Evolutionary conservation across 2,888 invertebrate species (phyloP).

Genomic region (Sinelater perroti): DNA sequence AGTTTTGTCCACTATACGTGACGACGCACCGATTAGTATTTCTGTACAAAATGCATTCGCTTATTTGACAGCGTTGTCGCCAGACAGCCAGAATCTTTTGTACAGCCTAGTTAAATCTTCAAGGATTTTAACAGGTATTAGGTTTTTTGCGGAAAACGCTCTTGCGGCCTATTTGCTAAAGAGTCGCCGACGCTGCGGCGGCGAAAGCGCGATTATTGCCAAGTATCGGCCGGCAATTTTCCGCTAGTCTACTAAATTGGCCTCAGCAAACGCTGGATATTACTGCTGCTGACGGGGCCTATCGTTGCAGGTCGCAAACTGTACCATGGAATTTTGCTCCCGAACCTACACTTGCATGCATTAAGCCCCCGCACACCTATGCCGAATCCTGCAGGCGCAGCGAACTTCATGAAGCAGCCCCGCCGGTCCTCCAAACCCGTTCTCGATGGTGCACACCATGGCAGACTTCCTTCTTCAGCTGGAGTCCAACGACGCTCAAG

Average conservation of each 20-base stretch:
- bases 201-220: too few relatives aligned
- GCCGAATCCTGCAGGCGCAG: too few relatives aligned
- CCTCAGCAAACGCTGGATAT: background rate
- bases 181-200: too few relatives aligned
- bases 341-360: background rate
- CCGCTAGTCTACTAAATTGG: too few relatives aligned
- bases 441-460: slow-evolving; percentile 43
- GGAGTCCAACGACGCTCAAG: slow-evolving; percentile 73
- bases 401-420: too few relatives aligned
- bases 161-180: too few relatives aligned
- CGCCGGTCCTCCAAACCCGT: too few relatives aligned
- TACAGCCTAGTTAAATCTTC: slow-evolving; percentile 10
- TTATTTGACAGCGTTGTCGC: slow-evolving; percentile 16
- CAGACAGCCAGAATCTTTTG: slow-evolving; percentile 24
- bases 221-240: too few relatives aligned
- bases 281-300: background rate
- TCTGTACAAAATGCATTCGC: background rate
- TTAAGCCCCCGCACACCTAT: background rate
- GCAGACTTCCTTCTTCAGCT: slow-evolving; percentile 71
- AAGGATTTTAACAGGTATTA: slow-evolving; percentile 17
- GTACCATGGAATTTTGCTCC: slow-evolving; percentile 3
- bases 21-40: too few relatives aligned
- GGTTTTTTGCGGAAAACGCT: background rate
- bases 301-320: slow-evolving; percentile 7
- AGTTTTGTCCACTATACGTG: too few relatives aligned